Evolutionary conservation across 2,888 invertebrate genomes (phyloP).

Genomic region (Adineta ricciae): DNA sequence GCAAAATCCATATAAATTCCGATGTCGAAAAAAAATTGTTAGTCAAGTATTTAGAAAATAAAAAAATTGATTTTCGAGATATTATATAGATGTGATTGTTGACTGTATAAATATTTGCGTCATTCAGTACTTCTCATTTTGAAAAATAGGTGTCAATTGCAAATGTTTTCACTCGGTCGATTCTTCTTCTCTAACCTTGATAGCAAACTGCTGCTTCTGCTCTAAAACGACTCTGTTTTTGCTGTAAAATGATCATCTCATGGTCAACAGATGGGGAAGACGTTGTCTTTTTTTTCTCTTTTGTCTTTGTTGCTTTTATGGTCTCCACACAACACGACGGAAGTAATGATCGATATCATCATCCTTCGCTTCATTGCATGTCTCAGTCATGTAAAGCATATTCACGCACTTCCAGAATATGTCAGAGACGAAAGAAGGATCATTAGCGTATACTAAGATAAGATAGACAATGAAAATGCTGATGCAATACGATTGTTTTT

Average conservation of each 20-base stretch:
- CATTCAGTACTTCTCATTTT: neutral
- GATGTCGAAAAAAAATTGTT: neutral
- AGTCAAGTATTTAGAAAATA: neutral
- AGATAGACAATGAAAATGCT: neutral
- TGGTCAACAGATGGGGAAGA: neutral
- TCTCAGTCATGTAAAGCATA: neutral
- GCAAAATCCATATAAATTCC: neutral
- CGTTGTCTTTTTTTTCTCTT: neutral
- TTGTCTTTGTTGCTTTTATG: neutral
- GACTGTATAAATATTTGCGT: neutral
- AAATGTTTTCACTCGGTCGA: neutral
- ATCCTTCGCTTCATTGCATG: neutral
- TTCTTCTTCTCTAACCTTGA: neutral
- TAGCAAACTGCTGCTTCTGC: neutral
- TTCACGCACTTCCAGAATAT: neutral
- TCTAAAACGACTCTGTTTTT: neutral
- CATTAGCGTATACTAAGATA: neutral
- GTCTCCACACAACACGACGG: neutral
- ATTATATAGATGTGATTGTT: neutral
- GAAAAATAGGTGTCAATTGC: neutral
- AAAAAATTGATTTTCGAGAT: neutral
- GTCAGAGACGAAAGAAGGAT: neutral
- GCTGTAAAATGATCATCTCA: neutral
- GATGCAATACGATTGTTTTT: neutral
- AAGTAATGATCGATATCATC: constrained; percentile 3